Conservation (phyloP, 2,888 invertebrate genomes). For the Acrobasis consociella region DNA sequence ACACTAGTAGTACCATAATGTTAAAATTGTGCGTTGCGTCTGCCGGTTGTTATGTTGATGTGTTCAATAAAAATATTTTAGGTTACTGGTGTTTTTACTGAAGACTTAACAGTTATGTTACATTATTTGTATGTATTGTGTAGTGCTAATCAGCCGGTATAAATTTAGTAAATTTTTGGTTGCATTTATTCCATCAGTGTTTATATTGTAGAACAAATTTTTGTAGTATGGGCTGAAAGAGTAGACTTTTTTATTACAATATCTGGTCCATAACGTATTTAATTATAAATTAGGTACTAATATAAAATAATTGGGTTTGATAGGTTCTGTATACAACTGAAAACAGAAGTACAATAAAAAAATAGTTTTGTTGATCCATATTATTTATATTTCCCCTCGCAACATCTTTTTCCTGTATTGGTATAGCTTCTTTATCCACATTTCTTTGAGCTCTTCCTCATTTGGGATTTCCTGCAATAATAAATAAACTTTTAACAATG, state of each 20-base stretch:
- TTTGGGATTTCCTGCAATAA: constrained; percentile 85
- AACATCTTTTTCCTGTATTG: constrained; percentile 85
- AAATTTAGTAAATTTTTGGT: not conserved
- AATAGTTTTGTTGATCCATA: constrained; percentile 18
- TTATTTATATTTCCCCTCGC: constrained; percentile 65
- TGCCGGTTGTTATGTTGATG: constrained; percentile 59
- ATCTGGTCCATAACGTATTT: no score
- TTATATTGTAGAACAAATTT: not conserved
- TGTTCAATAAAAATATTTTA: constrained; percentile 67
- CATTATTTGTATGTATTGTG: constrained; percentile 6
- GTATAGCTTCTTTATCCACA: constrained; percentile 88
- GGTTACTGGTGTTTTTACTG: constrained; percentile 49
- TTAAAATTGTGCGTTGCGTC: constrained; percentile 59
- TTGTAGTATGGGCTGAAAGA: not conserved
- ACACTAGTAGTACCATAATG: constrained; percentile 66
- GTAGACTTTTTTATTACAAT: not conserved
- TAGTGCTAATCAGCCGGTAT: no score
- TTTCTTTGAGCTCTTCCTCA: constrained; percentile 86
- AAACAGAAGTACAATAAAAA: constrained; percentile 6
- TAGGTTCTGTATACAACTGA: not conserved
- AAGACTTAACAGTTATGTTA: constrained; percentile 23
- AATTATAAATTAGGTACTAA: no score
- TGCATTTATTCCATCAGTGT: not conserved
- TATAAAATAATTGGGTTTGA: not conserved
- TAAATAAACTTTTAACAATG: constrained; percentile 16